Percentiles rank a stretch among this genome's conserved stretches.
phyloP scores from a whole-genome alignment of 2,888 invertebrate species.

The Machimus rusticus region DNA sequence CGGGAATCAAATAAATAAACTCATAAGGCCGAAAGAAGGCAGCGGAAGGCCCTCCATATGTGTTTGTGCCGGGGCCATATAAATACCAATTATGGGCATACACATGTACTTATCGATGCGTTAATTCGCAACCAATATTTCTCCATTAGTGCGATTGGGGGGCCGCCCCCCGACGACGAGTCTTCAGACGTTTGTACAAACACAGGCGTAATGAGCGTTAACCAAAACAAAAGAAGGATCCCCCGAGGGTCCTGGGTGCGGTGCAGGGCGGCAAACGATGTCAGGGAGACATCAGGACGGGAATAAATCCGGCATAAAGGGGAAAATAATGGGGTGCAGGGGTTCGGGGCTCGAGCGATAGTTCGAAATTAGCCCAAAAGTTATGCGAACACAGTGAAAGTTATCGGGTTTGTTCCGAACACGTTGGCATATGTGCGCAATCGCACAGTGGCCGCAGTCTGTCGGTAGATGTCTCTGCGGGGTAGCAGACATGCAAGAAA shows the following conservation, averaged over 20 bases:
- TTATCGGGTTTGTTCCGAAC: background rate
- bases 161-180: background rate
- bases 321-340: constrained; percentile 16
- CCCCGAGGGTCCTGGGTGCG: background rate
- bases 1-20: constrained; percentile 33
- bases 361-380: constrained; percentile 15
- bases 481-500: background rate
- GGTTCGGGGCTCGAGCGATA: constrained; percentile 3
- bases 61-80: constrained; percentile 24
- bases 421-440: constrained; percentile 5
- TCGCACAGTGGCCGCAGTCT: too few species aligned
- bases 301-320: constrained; percentile 2
- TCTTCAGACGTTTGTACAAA: constrained; percentile 16
- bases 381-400: constrained; percentile 32
- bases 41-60: background rate
- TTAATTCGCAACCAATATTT: constrained; percentile 47
- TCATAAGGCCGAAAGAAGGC: background rate
- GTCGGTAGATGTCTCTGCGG: constrained; percentile 13
- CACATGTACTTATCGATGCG: constrained; percentile 43
- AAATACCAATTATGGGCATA: constrained; percentile 42
- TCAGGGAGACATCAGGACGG: constrained; percentile 10
- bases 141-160: constrained; percentile 41
- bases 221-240: constrained; percentile 45
- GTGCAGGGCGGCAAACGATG: background rate
- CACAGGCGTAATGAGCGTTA: constrained; percentile 41